phyloP scores from a whole-genome alignment of 2,797 vertebrate species.

The Dermochelys coriacea region DNA sequence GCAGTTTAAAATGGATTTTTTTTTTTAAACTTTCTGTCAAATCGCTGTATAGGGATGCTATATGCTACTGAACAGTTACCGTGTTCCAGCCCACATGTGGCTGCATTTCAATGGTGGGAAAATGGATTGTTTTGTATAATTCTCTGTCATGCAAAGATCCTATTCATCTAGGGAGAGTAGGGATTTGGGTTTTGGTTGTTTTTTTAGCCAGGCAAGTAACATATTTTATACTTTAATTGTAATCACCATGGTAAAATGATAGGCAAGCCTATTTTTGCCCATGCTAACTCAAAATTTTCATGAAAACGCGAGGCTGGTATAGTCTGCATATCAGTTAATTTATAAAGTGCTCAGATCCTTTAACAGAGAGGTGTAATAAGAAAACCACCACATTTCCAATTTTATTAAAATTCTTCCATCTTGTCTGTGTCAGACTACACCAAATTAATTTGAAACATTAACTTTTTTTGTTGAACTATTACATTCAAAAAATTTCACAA shows the following conservation, averaged over 20 bases:
- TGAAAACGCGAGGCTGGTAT: neutral
- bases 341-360: neutral
- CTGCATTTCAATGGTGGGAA: neutral
- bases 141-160: neutral
- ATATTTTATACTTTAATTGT: neutral
- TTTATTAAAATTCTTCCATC: neutral
- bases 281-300: neutral
- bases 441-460: neutral
- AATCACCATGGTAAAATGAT: neutral
- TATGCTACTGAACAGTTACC: rapidly evolving
- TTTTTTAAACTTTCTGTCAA: neutral
- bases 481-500: neutral
- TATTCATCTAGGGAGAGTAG: neutral
- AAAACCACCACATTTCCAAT: neutral
- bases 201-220: neutral
- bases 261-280: neutral
- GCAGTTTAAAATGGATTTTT: neutral
- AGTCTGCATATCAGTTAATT: neutral
- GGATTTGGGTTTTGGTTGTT: neutral
- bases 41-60: neutral
- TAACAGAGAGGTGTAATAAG: neutral
- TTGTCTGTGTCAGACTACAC: neutral
- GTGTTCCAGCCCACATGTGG: neutral
- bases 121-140: neutral
- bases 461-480: neutral